Evolutionary conservation across 2,797 vertebrate genomes (phyloP).

Genomic region (Macroramphosus scolopax): DNA sequence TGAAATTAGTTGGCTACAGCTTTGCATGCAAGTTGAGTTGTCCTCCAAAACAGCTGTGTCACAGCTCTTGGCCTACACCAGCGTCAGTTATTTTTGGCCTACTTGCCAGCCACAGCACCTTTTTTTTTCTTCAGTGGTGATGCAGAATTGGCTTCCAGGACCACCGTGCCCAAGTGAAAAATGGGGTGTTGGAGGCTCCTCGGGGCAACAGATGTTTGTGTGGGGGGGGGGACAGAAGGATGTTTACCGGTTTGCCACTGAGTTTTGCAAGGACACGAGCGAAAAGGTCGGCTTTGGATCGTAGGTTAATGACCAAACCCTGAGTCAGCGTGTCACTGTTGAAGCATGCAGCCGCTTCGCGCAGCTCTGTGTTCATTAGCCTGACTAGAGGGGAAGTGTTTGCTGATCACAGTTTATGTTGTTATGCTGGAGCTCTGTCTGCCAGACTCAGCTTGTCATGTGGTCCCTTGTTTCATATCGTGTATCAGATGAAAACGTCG

Average conservation of each 20-base stretch:
- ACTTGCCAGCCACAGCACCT: slow-evolving; percentile 67
- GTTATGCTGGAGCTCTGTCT: slow-evolving; percentile 24
- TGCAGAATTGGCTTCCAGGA: slow-evolving; percentile 61
- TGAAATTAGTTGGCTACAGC: slow-evolving; percentile 67
- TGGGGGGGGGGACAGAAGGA: slow-evolving; percentile 4
- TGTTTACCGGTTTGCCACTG: slow-evolving; percentile 33
- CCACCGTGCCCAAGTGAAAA: slow-evolving; percentile 58
- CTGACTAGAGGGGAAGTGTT: slow-evolving; percentile 40
- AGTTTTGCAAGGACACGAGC: slow-evolving; percentile 55
- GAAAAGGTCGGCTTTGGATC: slow-evolving; percentile 48
- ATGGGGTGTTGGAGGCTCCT: slow-evolving; percentile 54
- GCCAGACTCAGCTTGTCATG: slow-evolving; percentile 40
- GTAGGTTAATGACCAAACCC: slow-evolving; percentile 64
- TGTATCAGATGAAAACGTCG: slow-evolving; percentile 47
- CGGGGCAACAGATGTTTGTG: slow-evolving; percentile 69
- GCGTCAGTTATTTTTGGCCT: slow-evolving; percentile 70
- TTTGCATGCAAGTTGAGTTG: slow-evolving; percentile 53
- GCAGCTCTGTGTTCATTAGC: slow-evolving; percentile 56
- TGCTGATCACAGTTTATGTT: slow-evolving; percentile 59
- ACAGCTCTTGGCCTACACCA: slow-evolving; percentile 58
- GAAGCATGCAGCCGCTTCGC: slow-evolving; percentile 43
- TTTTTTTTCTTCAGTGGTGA: slow-evolving; percentile 58
- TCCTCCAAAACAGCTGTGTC: slow-evolving; percentile 76
- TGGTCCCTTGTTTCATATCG: slow-evolving; percentile 45
- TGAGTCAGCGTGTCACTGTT: slow-evolving; percentile 48